phyloP scores from a whole-genome alignment of 2,113 vertebrate genomes.

The Tyto alba region DNA sequence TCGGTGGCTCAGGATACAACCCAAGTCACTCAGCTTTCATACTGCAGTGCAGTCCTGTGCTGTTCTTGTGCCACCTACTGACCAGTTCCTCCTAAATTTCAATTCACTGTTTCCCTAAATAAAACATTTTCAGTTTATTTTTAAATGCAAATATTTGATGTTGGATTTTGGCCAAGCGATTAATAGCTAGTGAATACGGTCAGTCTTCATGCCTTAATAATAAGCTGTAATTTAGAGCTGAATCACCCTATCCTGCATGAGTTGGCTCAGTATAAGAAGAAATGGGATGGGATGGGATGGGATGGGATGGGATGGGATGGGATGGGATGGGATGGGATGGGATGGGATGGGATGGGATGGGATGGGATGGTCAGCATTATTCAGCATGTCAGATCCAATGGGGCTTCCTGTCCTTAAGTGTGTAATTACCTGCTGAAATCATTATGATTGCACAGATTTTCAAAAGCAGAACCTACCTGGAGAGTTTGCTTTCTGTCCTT shows the following conservation, averaged over 20 bases:
- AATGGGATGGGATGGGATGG: neutral
- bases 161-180: neutral
- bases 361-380: neutral
- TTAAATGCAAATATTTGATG: neutral
- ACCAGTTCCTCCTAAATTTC: neutral
- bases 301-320: neutral
- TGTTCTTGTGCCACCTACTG: conserved; percentile 64
- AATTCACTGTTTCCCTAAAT: neutral
- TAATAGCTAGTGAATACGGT: neutral
- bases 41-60: neutral
- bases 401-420: neutral
- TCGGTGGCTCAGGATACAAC: neutral
- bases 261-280: neutral
- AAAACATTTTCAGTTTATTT: neutral
- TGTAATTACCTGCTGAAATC: neutral
- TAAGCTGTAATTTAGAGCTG: neutral
- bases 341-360: neutral
- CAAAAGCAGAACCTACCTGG: neutral
- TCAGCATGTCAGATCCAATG: accelerated
- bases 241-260: neutral
- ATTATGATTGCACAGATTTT: neutral
- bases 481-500: neutral
- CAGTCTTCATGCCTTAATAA: neutral
- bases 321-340: neutral
- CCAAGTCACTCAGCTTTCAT: accelerated